These are phyloP conservation scores for Andrena marginata DNA, from an alignment of 2,888 invertebrate genomes.

Conservation along the genomic window DNA sequence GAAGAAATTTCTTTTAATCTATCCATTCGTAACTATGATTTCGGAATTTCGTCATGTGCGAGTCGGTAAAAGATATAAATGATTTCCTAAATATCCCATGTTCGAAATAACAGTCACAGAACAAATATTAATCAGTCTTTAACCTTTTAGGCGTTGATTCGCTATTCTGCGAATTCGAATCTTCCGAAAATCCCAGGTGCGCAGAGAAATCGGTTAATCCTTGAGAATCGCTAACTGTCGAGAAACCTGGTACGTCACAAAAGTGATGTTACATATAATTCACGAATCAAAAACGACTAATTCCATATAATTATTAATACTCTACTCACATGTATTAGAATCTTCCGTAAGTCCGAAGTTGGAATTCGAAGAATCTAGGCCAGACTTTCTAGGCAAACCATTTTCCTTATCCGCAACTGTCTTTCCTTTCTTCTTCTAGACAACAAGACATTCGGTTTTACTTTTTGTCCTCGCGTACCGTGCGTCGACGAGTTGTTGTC, in stretches of 20 bases:
- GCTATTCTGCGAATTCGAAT: conserved; percentile 95
- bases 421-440: conserved; percentile 89
- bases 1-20: conserved; percentile 26
- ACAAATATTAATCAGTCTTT: conserved; percentile 89
- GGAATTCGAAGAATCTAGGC: conserved; percentile 91
- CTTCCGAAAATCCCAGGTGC: conserved; percentile 95
- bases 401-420: conserved; percentile 93
- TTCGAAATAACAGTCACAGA: conserved; percentile 36
- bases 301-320: conserved; percentile 50
- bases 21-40: conserved; percentile 39
- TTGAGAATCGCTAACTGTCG: conserved; percentile 95
- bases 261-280: conserved; percentile 25
- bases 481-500: not conserved
- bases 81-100: conserved; percentile 61
- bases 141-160: conserved; percentile 92
- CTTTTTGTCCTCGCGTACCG: not conserved
- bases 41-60: conserved; percentile 49
- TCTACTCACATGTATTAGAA: conserved; percentile 93
- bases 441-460: conserved; percentile 30
- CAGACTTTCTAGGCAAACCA: conserved; percentile 88
- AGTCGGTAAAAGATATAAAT: conserved; percentile 54
- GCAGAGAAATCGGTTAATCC: conserved; percentile 95
- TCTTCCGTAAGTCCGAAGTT: conserved; percentile 95
- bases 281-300: not conserved
- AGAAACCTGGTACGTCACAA: conserved; percentile 89